These are phyloP conservation scores for Chlorospingus flavigularis DNA, from an alignment of 2,797 vertebrate genomes.

Conservation along the genomic window DNA sequence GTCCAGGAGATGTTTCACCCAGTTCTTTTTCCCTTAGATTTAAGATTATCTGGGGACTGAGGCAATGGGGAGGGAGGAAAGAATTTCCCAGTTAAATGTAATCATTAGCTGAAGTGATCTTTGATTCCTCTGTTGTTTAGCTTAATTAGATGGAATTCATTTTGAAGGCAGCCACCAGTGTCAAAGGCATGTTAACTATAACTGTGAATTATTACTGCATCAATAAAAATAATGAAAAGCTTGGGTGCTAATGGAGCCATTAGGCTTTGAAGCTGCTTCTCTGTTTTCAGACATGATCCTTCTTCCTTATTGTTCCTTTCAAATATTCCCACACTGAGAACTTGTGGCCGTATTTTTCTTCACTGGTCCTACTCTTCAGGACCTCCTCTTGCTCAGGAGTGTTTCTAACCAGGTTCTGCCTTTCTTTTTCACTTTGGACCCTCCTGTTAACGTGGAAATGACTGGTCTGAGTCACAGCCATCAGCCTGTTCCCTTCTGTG, in stretches of 20 bases:
- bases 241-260: slow-evolving; percentile 42
- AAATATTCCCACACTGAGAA: not conserved
- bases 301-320: slow-evolving; percentile 23
- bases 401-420: not conserved
- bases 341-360: not conserved
- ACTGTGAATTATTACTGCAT: slow-evolving; percentile 64
- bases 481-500: not conserved
- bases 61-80: not conserved
- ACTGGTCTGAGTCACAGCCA: not conserved
- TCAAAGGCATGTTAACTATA: slow-evolving; percentile 55
- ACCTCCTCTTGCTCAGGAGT: not conserved
- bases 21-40: not conserved
- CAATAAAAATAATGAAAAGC: slow-evolving; percentile 67
- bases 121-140: slow-evolving; percentile 47
- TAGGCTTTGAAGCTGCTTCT: slow-evolving; percentile 48
- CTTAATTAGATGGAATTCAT: slow-evolving; percentile 64
- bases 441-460: not conserved
- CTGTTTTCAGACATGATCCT: slow-evolving; percentile 42
- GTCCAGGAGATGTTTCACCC: not conserved
- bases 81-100: not conserved
- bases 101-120: slow-evolving; percentile 51
- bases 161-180: slow-evolving; percentile 15
- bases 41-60: not conserved
- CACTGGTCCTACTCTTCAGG: not conserved
- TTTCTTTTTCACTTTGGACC: not conserved